Conservation (phyloP, 2,113 vertebrate species). For the Colossoma macropomum region DNA sequence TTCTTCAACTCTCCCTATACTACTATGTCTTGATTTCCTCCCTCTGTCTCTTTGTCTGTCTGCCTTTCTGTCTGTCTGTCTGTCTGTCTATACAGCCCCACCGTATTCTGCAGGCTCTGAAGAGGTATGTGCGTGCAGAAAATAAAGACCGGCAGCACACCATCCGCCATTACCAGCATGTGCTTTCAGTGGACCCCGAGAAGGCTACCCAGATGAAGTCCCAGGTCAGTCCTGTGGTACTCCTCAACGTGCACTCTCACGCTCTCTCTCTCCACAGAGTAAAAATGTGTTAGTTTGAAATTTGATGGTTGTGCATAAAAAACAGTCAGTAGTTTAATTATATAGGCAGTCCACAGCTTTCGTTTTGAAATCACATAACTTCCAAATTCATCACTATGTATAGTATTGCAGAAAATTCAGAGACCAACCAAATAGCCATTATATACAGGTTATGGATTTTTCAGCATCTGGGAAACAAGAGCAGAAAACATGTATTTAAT, state of each 20-base stretch:
- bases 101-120: conserved; percentile 92
- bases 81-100: conserved; percentile 80
- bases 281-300: too few relatives aligned
- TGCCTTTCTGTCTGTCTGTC: background rate
- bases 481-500: too few relatives aligned
- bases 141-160: conserved; percentile 98
- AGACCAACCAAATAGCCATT: too few relatives aligned
- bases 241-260: background rate
- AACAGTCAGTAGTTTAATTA: too few relatives aligned
- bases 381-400: too few relatives aligned
- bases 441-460: too few relatives aligned
- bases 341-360: too few relatives aligned
- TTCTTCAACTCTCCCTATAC: background rate
- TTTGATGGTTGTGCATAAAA: too few relatives aligned
- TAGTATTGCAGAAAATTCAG: too few relatives aligned
- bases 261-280: too few relatives aligned
- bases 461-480: too few relatives aligned
- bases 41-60: background rate
- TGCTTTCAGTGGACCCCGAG: conserved; percentile 94
- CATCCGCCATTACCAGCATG: conserved; percentile 95
- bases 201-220: conserved; percentile 99
- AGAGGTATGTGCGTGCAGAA: conserved; percentile 90
- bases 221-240: conserved; percentile 79
- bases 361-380: too few relatives aligned
- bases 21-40: background rate